Evolutionary conservation across 2,888 invertebrate genomes (phyloP), one percentile per base, ranked within the genome.

Genomic region (Hypselothyrea guttata): DNA sequence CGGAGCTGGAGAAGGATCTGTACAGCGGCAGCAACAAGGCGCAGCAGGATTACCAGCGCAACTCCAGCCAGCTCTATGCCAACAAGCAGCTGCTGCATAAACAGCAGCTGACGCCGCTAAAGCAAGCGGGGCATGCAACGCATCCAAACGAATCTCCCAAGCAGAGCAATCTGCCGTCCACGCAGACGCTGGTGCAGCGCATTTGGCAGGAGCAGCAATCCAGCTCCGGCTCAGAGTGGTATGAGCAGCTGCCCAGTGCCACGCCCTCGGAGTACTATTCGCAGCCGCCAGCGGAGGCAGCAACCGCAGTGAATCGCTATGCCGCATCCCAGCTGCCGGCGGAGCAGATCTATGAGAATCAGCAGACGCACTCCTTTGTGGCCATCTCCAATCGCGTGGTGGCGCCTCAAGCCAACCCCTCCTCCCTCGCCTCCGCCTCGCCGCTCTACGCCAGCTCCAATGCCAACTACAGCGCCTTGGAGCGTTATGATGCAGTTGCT

Each of bases 1-100:
- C 92, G 0, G 93, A 94, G 78, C 86, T 94, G 44, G 94, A 94
- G 85, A 93, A 93, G 71, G 92, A 92, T 72, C 88, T 94, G 84
- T 90, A 89, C 64, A 87, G 85, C 53, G 75, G 83, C 37, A 74
- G 72, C 37, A 86, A 75, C 46, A 82, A 83, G 47, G 86, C 87
- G 2, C 88, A 88, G 55, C 84, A 78, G 51, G 90, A 88, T 64
- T 89, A 90, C 15, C 89, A 88, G 41, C 89, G 89, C 7, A 90
- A 90, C 58, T 86, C 88, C 0, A 49, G 86, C 3, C 89, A 89
- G 66, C 83, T 87, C 79, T 89, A 89, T 58, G 71, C 77, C 41
- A 89, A 78, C 69, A 90, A 90, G 59, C 88, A 89, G 18, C 60
- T 82, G 11, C 74, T 87, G 1, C 86, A 82, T 58, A 90, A 90